Evolutionary conservation across 2,888 invertebrate species (phyloP).

Genomic region (Malachius bipustulatus): DNA sequence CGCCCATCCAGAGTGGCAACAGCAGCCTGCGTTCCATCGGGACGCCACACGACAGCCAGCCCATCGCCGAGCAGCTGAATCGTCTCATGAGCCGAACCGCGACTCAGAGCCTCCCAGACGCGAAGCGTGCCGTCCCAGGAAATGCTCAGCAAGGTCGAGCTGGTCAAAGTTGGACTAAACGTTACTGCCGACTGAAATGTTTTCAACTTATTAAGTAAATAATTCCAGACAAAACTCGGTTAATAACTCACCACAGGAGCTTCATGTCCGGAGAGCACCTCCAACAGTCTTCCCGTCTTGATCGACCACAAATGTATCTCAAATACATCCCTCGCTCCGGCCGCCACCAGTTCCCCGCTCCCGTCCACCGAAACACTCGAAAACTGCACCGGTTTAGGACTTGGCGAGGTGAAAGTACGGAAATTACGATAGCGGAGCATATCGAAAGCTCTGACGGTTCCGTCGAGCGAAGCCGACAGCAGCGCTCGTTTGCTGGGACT

Average conservation of each 20-base stretch:
- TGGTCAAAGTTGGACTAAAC: constrained; percentile 63
- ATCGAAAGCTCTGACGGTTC: constrained; percentile 93
- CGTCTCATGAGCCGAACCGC: constrained; percentile 68
- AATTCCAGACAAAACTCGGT: background rate
- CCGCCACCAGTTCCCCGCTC: constrained; percentile 86
- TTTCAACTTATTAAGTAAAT: too few relatives aligned
- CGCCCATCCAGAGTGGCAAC: constrained; percentile 83
- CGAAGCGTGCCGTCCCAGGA: constrained; percentile 92
- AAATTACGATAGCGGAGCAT: constrained; percentile 94
- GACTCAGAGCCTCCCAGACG: constrained; percentile 86
- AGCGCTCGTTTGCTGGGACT: constrained; percentile 87
- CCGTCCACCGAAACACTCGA: constrained; percentile 79
- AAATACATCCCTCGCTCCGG: constrained; percentile 90
- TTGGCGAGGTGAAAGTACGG: constrained; percentile 87
- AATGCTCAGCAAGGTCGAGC: constrained; percentile 68
- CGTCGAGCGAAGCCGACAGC: constrained; percentile 89
- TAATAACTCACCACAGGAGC: constrained; percentile 64
- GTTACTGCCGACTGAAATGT: constrained; percentile 48
- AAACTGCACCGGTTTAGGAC: constrained; percentile 86
- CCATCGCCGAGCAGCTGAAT: constrained; percentile 69
- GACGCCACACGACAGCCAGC: constrained; percentile 72
- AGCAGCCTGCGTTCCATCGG: constrained; percentile 86
- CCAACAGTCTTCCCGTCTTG: constrained; percentile 81
- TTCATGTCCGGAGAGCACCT: constrained; percentile 85
- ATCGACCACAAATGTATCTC: constrained; percentile 95